These are phyloP conservation scores for Ictalurus punctatus DNA, from an alignment of 2,113 vertebrate genomes.

Conservation along the genomic window DNA sequence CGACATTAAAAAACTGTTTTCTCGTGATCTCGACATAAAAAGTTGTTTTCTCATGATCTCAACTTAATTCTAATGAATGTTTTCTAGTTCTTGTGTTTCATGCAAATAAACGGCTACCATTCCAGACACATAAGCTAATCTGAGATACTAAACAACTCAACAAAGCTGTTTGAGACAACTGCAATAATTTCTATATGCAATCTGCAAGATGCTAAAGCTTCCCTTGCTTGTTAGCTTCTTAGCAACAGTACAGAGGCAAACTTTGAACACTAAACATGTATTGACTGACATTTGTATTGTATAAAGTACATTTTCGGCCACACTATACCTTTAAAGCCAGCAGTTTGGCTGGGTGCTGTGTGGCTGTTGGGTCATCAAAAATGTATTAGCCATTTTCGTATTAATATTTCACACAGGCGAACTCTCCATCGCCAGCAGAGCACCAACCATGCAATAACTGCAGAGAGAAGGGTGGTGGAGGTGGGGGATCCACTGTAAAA, in stretches of 20 bases:
- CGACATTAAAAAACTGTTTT: too few relatives aligned
- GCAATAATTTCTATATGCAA: background rate
- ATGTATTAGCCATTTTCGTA: conserved; percentile 65
- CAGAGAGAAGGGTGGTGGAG: conserved; percentile 16
- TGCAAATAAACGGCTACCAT: background rate
- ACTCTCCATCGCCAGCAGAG: conserved; percentile 52
- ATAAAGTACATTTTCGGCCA: background rate
- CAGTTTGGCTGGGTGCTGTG: background rate
- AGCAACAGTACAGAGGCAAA: too few relatives aligned
- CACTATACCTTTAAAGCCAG: background rate
- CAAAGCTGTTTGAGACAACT: background rate
- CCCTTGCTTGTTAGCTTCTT: background rate
- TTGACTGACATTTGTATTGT: background rate
- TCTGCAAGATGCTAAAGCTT: background rate
- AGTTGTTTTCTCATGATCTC: too few relatives aligned
- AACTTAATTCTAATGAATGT: background rate
- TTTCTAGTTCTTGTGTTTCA: background rate
- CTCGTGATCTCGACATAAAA: too few relatives aligned
- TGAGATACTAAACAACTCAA: background rate
- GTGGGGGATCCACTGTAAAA: background rate
- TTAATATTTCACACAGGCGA: conserved; percentile 66
- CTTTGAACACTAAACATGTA: background rate
- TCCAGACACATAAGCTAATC: background rate
- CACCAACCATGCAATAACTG: conserved; percentile 40
- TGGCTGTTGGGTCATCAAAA: conserved; percentile 61